phyloP scores from a whole-genome alignment of 2,888 invertebrate genomes.

The Nomada hirtipes region DNA sequence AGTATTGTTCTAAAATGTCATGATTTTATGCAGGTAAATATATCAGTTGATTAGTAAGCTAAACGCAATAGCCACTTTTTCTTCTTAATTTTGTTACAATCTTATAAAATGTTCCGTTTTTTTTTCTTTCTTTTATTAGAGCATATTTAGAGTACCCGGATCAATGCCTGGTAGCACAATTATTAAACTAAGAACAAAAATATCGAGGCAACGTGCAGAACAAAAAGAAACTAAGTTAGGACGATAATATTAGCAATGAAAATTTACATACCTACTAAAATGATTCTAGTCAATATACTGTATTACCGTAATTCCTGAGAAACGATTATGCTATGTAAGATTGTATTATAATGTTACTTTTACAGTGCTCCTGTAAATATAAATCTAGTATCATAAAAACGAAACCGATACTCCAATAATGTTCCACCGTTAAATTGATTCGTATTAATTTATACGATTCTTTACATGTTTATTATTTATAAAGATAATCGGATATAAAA shows the following conservation, averaged over 20 bases:
- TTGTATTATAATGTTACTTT: conserved; percentile 62
- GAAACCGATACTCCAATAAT: conserved; percentile 28
- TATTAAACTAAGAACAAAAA: conserved; percentile 87
- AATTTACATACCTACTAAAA: conserved; percentile 50
- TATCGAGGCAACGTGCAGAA: conserved; percentile 86
- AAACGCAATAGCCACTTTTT: background rate
- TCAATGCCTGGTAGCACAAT: conserved; percentile 90
- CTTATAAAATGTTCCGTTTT: conserved; percentile 36
- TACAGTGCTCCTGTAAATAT: conserved; percentile 57
- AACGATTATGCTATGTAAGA: conserved; percentile 54
- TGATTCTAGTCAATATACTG: conserved; percentile 77
- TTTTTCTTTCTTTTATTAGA: conserved; percentile 86
- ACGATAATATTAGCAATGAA: conserved; percentile 76
- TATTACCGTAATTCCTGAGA: conserved; percentile 51
- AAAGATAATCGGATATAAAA: conserved; percentile 18
- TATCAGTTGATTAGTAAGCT: background rate
- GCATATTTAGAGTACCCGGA: conserved; percentile 93
- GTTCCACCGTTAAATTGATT: conserved; percentile 24
- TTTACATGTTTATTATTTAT: conserved; percentile 46
- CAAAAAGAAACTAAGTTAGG: conserved; percentile 81
- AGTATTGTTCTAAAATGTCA: conserved; percentile 93
- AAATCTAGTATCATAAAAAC: conserved; percentile 28
- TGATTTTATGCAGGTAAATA: conserved; percentile 92
- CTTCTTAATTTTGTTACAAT: conserved; percentile 83
- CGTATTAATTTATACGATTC: conserved; percentile 48